A percentile compares a stretch with the other conserved stretches of the same genome.
Evolutionary conservation across 2,113 vertebrate genomes (phyloP).

Genomic region (Cottus gobio): DNA sequence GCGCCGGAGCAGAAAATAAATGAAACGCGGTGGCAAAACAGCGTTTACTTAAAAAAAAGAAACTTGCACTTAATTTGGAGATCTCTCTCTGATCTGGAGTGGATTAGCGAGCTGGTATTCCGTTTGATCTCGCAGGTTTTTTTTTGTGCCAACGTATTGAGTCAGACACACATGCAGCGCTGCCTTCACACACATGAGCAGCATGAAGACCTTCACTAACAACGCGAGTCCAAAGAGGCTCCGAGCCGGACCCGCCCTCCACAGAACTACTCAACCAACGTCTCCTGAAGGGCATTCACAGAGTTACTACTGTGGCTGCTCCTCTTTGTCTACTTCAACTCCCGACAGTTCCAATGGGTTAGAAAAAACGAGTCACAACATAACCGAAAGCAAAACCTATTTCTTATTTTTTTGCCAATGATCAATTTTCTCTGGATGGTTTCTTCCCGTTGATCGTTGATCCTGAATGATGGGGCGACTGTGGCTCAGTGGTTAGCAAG

Average conservation of each 20-base stretch:
- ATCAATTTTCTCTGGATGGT: too few relatives aligned
- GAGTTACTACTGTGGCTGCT: background rate
- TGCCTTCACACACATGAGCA: too few relatives aligned
- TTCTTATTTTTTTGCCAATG: too few relatives aligned
- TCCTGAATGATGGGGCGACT: too few relatives aligned
- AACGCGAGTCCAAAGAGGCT: background rate
- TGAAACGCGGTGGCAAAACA: slow-evolving; percentile 70
- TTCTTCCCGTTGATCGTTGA: too few relatives aligned
- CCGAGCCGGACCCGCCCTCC: background rate
- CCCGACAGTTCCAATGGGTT: background rate
- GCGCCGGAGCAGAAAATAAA: slow-evolving; percentile 65
- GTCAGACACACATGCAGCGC: too few relatives aligned
- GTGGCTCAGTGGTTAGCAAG: too few relatives aligned
- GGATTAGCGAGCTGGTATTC: slow-evolving; percentile 66
- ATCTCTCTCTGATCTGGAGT: slow-evolving; percentile 72
- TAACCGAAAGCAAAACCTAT: background rate
- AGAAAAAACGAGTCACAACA: background rate
- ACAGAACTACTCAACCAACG: background rate
- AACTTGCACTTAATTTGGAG: slow-evolving; percentile 65
- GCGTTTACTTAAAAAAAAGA: slow-evolving; percentile 67
- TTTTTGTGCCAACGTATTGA: slow-evolving; percentile 67
- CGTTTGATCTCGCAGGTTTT: slow-evolving; percentile 67
- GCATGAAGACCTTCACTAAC: background rate
- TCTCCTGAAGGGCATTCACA: background rate
- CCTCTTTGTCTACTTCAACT: background rate